phyloP scores from a whole-genome alignment of 37 sponge, comb jelly and placozoan species.

The Spongilla lacustris region DNA sequence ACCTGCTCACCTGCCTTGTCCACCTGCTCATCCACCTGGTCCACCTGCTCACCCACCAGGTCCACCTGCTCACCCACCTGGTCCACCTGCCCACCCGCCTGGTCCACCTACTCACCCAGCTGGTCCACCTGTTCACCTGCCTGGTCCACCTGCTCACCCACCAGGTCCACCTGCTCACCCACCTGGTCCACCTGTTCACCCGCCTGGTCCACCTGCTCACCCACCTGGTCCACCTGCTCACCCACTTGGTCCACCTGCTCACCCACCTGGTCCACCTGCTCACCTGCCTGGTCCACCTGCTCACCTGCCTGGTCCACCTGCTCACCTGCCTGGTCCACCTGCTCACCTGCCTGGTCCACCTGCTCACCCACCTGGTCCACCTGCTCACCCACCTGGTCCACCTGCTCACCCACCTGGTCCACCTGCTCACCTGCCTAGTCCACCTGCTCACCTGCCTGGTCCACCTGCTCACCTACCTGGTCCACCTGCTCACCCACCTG shows the following conservation, averaged over 20 bases:
- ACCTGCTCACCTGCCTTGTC: not conserved
- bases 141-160: not conserved
- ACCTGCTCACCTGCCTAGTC: not conserved
- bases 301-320: conserved; percentile 5
- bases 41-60: conserved; percentile 1
- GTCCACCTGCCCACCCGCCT: not conserved
- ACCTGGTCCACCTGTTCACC: not conserved
- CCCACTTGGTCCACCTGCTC: not conserved
- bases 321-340: not conserved
- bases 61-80: not conserved
- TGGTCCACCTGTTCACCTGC: not conserved
- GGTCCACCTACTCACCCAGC: not conserved
- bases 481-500: not conserved
- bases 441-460: not conserved
- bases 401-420: not conserved
- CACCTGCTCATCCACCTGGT: not conserved
- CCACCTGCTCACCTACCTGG: not conserved
- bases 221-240: not conserved
- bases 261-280: not conserved
- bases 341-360: not conserved
- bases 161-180: not conserved
- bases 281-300: not conserved
- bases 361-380: not conserved
- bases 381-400: not conserved
- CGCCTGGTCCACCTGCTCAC: not conserved